Conservation (phyloP, 1,140 invertebrate genomes). For the Pogonomyrmex barbatus region DNA sequence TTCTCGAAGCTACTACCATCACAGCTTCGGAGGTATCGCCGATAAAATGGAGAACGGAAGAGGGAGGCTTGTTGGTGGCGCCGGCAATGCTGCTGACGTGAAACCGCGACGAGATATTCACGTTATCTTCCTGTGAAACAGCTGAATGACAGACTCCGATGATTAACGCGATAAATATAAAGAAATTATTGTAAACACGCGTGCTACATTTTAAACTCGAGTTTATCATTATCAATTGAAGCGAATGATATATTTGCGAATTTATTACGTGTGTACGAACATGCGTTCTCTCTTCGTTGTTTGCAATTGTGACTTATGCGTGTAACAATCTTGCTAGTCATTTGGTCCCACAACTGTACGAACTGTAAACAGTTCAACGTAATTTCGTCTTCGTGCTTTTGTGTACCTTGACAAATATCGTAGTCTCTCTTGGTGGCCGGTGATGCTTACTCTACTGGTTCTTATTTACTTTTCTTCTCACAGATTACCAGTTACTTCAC, state of each 20-base stretch:
- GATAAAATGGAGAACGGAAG: constrained; percentile 38
- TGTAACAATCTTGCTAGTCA: not conserved
- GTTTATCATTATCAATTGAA: not conserved
- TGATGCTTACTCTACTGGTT: constrained; percentile 53
- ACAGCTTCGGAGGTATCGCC: not conserved
- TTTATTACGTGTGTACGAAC: not conserved
- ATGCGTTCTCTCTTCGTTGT: constrained; percentile 33
- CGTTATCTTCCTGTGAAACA: not conserved
- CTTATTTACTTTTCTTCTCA: constrained; percentile 6
- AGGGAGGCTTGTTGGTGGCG: not conserved
- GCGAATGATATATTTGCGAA: too few species aligned
- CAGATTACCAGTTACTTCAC: not conserved
- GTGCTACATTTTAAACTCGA: not conserved
- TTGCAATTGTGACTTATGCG: constrained; percentile 9
- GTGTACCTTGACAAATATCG: constrained; percentile 60
- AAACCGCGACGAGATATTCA: constrained; percentile 25
- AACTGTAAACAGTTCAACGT: constrained; percentile 22
- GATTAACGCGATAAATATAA: not conserved
- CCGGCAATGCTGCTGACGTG: not conserved
- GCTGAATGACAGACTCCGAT: not conserved
- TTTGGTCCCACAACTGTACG: constrained; percentile 29
- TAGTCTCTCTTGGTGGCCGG: constrained; percentile 45
- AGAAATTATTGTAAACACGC: not conserved
- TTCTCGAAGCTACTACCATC: not conserved
- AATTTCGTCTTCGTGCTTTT: constrained; percentile 37